Conservation (phyloP, 1,140 invertebrate species). For the Cotesia typhae region DNA sequence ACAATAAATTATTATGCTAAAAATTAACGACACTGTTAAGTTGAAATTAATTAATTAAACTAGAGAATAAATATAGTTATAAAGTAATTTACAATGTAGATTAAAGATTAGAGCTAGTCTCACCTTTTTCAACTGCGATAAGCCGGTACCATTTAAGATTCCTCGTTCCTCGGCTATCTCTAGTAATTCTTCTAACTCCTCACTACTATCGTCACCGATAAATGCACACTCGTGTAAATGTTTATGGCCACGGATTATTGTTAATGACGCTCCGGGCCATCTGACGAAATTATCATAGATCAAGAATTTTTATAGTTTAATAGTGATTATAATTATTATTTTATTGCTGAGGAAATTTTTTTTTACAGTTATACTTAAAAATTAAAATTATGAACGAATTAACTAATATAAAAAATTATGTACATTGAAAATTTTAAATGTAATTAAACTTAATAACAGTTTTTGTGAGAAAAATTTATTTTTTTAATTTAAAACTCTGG, state of each 20-base stretch:
- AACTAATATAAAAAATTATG: too few relatives aligned
- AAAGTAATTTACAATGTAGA: background rate
- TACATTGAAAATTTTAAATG: too few relatives aligned
- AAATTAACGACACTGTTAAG: too few relatives aligned
- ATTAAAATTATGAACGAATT: too few relatives aligned
- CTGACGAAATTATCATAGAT: conserved; percentile 56
- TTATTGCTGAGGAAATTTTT: too few relatives aligned
- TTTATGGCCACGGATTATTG: conserved; percentile 79
- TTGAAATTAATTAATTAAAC: too few relatives aligned
- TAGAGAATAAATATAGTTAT: background rate
- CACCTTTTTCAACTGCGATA: conserved; percentile 8
- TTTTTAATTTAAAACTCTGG: too few relatives aligned
- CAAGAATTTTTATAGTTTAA: conserved; percentile 7
- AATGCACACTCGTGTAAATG: conserved; percentile 82
- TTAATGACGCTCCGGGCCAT: conserved; percentile 78
- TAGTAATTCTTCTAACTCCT: conserved; percentile 73
- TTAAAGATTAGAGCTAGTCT: background rate
- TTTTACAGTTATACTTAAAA: too few relatives aligned
- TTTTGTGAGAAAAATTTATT: too few relatives aligned
- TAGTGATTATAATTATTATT: conserved; percentile 6
- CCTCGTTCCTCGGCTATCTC: conserved; percentile 59
- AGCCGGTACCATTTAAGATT: conserved; percentile 36
- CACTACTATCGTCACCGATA: conserved; percentile 80
- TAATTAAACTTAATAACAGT: too few relatives aligned
- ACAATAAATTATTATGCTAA: too few relatives aligned